Percentiles rank a stretch among this genome's conserved stretches.
Conservation (phyloP, 2,888 invertebrate species). For the Gonocerus acuteangulatus region DNA sequence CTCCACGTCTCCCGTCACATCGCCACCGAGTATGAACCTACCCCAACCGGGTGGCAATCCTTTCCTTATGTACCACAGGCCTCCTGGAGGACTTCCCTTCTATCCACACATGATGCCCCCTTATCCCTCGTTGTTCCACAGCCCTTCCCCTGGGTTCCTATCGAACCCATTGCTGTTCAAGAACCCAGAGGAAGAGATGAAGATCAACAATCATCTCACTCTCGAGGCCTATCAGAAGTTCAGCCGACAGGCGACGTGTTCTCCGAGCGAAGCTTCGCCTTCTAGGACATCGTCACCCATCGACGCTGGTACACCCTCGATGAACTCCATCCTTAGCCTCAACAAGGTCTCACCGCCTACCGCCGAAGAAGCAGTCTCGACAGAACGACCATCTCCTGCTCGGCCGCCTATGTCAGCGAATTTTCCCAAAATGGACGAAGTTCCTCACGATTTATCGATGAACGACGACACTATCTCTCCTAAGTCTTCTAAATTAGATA, state of each 20-base stretch:
- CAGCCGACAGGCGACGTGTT: slow-evolving; percentile 16
- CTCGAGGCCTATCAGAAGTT: slow-evolving; percentile 26
- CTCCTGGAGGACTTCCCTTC: slow-evolving; percentile 46
- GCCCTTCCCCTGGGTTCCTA: slow-evolving; percentile 47
- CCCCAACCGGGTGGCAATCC: slow-evolving; percentile 44
- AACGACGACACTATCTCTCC: slow-evolving; percentile 29
- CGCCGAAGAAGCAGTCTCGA: slow-evolving; percentile 57
- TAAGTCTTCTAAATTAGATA: slow-evolving; percentile 30
- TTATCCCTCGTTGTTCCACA: slow-evolving; percentile 22
- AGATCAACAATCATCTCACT: slow-evolving; percentile 19
- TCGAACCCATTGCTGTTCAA: slow-evolving; percentile 57
- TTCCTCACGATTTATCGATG: slow-evolving; percentile 17
- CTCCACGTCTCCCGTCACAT: slow-evolving; percentile 49
- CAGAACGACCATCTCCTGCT: slow-evolving; percentile 58
- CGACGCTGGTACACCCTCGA: slow-evolving; percentile 28
- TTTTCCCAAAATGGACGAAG: slow-evolving; percentile 40
- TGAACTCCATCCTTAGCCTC: slow-evolving; percentile 27
- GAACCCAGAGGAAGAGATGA: slow-evolving; percentile 31
- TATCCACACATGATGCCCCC: slow-evolving; percentile 50
- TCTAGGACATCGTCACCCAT: slow-evolving; percentile 29
- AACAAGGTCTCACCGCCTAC: slow-evolving; percentile 59
- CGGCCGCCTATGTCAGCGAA: slow-evolving; percentile 47
- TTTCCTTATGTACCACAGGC: slow-evolving; percentile 62
- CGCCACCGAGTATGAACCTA: slow-evolving; percentile 37
- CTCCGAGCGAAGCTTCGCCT: slow-evolving; percentile 17